Evolutionary conservation across 2,797 vertebrate species (phyloP).

Genomic region (Rousettus madagascariensis): DNA sequence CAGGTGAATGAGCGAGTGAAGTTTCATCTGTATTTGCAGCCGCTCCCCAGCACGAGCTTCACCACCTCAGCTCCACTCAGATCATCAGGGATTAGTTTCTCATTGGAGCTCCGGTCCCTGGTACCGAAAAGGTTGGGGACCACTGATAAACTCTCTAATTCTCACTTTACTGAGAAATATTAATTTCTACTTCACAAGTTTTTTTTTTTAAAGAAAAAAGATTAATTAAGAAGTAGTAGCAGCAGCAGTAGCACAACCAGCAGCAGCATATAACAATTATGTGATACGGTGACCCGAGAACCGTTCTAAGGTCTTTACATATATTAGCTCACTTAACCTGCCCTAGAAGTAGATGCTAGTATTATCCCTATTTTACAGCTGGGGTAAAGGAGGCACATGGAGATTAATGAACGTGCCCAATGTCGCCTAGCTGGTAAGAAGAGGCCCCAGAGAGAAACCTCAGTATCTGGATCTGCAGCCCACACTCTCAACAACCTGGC

Average conservation of each 20-base stretch:
- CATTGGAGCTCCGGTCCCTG: too few relatives aligned
- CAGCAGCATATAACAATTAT: background rate
- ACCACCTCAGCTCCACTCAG: too few relatives aligned
- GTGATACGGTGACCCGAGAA: background rate
- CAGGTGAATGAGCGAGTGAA: too few relatives aligned
- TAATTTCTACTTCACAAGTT: background rate
- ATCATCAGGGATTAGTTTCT: too few relatives aligned
- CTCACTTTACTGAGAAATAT: constrained; percentile 5
- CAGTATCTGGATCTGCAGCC: background rate
- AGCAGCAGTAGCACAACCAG: background rate
- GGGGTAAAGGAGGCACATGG: background rate
- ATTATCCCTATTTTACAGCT: background rate
- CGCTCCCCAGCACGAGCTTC: too few relatives aligned
- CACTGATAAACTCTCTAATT: background rate
- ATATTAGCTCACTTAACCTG: background rate
- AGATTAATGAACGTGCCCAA: background rate
- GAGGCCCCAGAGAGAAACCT: background rate
- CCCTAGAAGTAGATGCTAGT: background rate
- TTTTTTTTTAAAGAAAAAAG: background rate
- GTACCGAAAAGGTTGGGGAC: too few relatives aligned
- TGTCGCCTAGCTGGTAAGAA: background rate
- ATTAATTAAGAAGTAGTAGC: background rate
- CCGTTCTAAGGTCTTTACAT: background rate
- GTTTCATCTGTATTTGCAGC: too few relatives aligned
- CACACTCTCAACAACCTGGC: accelerated